Conservation (phyloP, 2,888 invertebrate genomes). For the Xanthostigma xanthostigma region DNA sequence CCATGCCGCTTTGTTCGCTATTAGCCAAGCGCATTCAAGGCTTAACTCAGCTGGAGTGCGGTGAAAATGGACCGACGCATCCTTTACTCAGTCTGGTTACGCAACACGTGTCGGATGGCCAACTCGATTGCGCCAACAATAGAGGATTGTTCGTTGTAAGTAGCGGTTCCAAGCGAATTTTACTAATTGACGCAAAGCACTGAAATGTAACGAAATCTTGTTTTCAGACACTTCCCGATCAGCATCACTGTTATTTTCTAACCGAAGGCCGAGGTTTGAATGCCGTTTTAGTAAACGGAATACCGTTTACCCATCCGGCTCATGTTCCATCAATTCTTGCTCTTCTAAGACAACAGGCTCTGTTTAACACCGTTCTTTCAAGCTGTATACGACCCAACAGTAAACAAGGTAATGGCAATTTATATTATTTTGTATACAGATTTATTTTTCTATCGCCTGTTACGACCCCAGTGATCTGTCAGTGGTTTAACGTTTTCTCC, state of each 20-base stretch:
- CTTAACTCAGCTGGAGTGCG: constrained; percentile 41
- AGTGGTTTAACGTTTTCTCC: too few species aligned
- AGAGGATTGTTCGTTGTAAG: constrained; percentile 74
- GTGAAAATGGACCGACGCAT: constrained; percentile 35
- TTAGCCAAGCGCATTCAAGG: constrained; percentile 51
- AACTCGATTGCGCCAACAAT: constrained; percentile 54
- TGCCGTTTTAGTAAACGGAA: constrained; percentile 59
- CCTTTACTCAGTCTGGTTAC: constrained; percentile 67
- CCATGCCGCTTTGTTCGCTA: constrained; percentile 71
- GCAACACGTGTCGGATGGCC: constrained; percentile 59
- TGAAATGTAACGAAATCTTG: too few species aligned
- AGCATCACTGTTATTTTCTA: constrained; percentile 87
- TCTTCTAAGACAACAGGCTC: constrained; percentile 73
- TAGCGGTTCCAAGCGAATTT: constrained; percentile 13
- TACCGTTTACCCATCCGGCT: constrained; percentile 88
- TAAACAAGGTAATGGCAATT: constrained; percentile 48
- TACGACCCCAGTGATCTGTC: too few species aligned
- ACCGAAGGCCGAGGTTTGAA: constrained; percentile 65
- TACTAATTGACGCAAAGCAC: background rate
- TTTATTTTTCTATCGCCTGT: too few species aligned
- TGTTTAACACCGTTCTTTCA: constrained; percentile 77
- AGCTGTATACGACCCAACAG: constrained; percentile 77
- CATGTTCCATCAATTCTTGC: constrained; percentile 80
- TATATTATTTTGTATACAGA: background rate
- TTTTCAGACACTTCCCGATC: constrained; percentile 72